Conservation (phyloP, 2,888 invertebrate genomes). For the Hybos culiciformis region DNA sequence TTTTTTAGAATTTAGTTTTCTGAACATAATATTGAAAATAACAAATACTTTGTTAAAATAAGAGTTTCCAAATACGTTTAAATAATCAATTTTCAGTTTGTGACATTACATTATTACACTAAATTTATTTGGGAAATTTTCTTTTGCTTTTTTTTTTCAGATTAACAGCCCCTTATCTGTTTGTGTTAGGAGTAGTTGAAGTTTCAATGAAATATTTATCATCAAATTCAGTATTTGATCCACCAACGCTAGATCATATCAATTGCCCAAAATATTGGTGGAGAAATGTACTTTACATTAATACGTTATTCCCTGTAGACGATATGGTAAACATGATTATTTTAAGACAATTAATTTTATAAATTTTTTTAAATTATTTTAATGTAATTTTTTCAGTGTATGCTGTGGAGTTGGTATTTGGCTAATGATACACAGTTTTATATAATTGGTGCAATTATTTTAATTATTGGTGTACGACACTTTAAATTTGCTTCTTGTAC, state of each 20-base stretch:
- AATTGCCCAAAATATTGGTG: conserved; percentile 80
- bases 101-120: too few species aligned
- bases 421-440: conserved; percentile 82
- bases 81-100: too few species aligned
- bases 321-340: conserved; percentile 54
- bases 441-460: conserved; percentile 62
- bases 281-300: conserved; percentile 75
- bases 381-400: conserved; percentile 48
- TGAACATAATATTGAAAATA: too few species aligned
- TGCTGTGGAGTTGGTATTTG: conserved; percentile 85
- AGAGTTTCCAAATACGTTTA: too few species aligned
- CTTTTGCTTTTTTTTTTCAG: conserved; percentile 35
- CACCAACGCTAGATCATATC: conserved; percentile 64
- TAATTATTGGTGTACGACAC: conserved; percentile 66
- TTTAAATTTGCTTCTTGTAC: conserved; percentile 60
- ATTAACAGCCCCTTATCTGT: conserved; percentile 68
- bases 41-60: too few species aligned
- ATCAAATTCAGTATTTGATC: conserved; percentile 69
- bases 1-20: background rate
- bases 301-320: conserved; percentile 69
- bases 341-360: background rate
- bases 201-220: conserved; percentile 79
- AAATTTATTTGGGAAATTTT: too few species aligned
- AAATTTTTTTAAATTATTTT: background rate
- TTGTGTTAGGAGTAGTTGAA: conserved; percentile 69